These are phyloP conservation scores for Macrotus californicus DNA, from an alignment of 2,113 vertebrate genomes.

Conservation along the genomic window DNA sequence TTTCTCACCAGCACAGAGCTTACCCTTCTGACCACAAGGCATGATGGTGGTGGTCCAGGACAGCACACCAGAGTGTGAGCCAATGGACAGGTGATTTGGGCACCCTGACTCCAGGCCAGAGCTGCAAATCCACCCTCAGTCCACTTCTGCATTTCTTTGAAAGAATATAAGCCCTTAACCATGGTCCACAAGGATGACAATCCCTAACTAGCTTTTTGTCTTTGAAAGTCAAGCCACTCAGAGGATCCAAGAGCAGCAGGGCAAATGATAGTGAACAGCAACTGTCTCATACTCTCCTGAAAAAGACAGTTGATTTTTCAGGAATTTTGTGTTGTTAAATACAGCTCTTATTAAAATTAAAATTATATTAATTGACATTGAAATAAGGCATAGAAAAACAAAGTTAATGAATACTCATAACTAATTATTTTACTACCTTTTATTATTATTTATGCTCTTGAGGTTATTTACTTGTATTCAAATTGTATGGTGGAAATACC, in stretches of 20 bases:
- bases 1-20: neutral
- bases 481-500: neutral
- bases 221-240: neutral
- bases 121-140: neutral
- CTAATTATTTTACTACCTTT: neutral
- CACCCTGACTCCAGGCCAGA: neutral
- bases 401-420: neutral
- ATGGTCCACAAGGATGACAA: neutral
- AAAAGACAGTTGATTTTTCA: neutral
- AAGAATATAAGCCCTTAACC: neutral
- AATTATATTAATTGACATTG: neutral
- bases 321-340: neutral
- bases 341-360: neutral
- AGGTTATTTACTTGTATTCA: neutral
- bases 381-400: neutral
- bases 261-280: neutral
- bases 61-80: neutral
- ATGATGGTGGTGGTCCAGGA: neutral
- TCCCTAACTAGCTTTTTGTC: neutral
- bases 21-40: neutral
- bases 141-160: neutral
- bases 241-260: neutral
- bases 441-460: neutral
- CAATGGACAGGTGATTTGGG: neutral
- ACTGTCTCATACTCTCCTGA: neutral